A percentile compares a stretch with the other conserved stretches of the same genome.
Evolutionary conservation across 2,113 vertebrate species (phyloP).

Genomic region (Anguilla rostrata): DNA sequence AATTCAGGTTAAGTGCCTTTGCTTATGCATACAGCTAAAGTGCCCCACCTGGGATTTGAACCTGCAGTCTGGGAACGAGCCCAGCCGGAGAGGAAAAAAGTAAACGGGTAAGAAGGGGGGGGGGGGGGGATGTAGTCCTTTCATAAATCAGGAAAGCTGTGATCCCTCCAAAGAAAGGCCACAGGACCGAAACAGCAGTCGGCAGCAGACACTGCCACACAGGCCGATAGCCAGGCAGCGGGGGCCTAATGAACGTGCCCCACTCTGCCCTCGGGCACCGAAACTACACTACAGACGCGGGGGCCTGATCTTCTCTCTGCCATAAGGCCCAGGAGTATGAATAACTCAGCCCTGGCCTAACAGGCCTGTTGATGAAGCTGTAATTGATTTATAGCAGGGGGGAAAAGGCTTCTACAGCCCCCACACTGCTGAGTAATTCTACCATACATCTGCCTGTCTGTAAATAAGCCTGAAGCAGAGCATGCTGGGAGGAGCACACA

Average conservation of each 20-base stretch:
- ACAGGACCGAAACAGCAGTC: not conserved
- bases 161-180: not conserved
- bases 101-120: too few relatives aligned
- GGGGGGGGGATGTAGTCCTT: not conserved
- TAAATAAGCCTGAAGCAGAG: constrained; percentile 26
- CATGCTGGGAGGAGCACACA: not conserved
- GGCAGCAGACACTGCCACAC: not conserved
- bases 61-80: too few relatives aligned
- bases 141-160: not conserved
- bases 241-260: constrained; percentile 4
- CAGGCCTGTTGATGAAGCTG: not conserved
- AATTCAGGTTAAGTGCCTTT: not conserved
- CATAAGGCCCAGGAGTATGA: not conserved
- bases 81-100: too few relatives aligned
- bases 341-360: constrained; percentile 4
- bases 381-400: constrained; percentile 1
- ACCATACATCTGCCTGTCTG: constrained; percentile 25
- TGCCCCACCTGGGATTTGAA: too few relatives aligned
- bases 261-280: not conserved
- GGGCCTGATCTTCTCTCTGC: not conserved
- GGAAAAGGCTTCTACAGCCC: constrained; percentile 26
- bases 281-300: not conserved
- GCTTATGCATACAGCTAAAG: not conserved
- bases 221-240: not conserved
- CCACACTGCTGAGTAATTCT: constrained; percentile 9